A percentile compares a stretch with the other conserved stretches of the same genome.
These are phyloP conservation scores for Toxotes chatareus DNA, from an alignment of 2,113 vertebrate species.

Conservation along the genomic window DNA sequence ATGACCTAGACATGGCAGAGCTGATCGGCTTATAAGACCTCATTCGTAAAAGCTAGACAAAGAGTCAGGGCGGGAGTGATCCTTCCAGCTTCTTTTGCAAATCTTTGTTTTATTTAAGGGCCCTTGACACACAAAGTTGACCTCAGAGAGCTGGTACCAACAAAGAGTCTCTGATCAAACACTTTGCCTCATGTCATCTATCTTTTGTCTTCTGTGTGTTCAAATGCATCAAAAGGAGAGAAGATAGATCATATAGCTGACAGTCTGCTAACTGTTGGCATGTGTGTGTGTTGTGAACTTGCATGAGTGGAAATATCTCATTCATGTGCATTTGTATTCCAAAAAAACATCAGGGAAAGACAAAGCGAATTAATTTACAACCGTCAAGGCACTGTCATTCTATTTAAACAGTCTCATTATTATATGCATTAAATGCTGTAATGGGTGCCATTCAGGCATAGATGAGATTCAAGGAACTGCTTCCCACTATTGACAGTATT, in stretches of 20 bases:
- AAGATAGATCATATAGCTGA: neutral
- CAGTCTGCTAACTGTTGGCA: neutral
- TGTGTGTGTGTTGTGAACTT: slow-evolving; percentile 3
- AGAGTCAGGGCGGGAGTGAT: slow-evolving; percentile 13
- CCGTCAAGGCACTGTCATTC: neutral
- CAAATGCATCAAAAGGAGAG: slow-evolving; percentile 24
- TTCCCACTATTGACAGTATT: neutral
- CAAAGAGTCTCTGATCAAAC: slow-evolving; percentile 43
- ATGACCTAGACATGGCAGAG: slow-evolving; percentile 52
- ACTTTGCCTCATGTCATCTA: slow-evolving; percentile 10
- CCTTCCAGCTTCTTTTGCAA: slow-evolving; percentile 12
- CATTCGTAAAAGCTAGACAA: slow-evolving; percentile 25
- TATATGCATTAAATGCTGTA: neutral
- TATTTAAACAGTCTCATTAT: slow-evolving; percentile 1
- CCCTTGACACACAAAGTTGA: neutral
- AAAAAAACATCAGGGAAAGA: neutral
- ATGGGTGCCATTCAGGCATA: neutral
- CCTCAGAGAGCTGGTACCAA: slow-evolving; percentile 20
- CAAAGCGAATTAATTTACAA: neutral
- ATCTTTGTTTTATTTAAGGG: slow-evolving; percentile 34
- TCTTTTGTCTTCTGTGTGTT: neutral
- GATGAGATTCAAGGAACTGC: neutral
- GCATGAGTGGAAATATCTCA: neutral
- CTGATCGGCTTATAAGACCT: slow-evolving; percentile 54
- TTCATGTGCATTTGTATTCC: slow-evolving; percentile 16